Evolutionary conservation across 2,113 vertebrate genomes (phyloP), one percentile per base, ranked within the genome.

Genomic region (Chamaetylas fuelleborni): DNA sequence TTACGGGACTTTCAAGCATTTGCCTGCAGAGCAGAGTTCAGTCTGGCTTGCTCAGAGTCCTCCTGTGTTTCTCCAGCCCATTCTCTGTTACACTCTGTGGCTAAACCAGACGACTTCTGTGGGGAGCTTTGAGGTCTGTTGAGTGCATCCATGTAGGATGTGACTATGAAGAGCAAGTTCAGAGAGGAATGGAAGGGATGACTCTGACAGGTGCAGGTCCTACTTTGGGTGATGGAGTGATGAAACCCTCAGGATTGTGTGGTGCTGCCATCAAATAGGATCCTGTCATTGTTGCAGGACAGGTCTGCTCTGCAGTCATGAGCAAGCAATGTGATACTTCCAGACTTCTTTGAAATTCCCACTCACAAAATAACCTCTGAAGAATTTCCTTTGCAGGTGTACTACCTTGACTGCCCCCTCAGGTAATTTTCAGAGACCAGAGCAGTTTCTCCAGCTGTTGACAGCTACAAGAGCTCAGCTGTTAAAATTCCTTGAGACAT

Each of bases 301-400:
- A 77, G 12, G 17, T 84, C 28, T 40, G 13, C 34, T 78, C 70
- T 14, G 7, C 2, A 1, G 13, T 34, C n/a, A 18, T 22, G 45
- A 67, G 22, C 20, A 62, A 72, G 14, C 3, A 3, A 20, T 3
- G 4, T 0, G 1, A 19, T 73, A 18, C 15, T 29, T 38, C 8
- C 28, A 48, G 45, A 10, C 20, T n/a, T 78, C 28, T 50, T 72
- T 61, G 61, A 54, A 72, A 72, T 36, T 65, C 2, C 1, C 84
- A 11, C 17, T 60, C 11, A 33, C 23, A 65, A 81, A 79, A 56
- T 11, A 86, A 12, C 33, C 56, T 89, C 33, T 58, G 77, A 82
- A 53, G 54, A 29, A 38, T 26, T 81, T 62, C 3, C 29, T 34
- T 71, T 67, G 26, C 33, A 51, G 29, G 14, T 81, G 31, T 23